Evolutionary conservation across 2,113 vertebrate genomes (phyloP).

Genomic region (Cairina moschata): DNA sequence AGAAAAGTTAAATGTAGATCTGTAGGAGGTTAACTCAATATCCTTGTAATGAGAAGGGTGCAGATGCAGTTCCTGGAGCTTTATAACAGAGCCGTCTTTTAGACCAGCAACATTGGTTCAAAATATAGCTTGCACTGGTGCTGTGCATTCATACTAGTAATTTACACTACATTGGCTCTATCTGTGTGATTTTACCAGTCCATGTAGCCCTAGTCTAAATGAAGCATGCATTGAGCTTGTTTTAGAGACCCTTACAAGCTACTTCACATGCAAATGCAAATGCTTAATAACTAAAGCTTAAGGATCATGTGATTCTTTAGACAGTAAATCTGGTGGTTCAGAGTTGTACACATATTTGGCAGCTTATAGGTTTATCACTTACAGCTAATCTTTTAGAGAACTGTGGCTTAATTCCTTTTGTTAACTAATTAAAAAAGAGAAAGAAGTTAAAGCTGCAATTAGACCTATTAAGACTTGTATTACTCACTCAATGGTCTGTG

Average conservation of each 20-base stretch:
- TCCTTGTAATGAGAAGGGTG: not conserved
- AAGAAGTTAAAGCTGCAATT: slow-evolving; percentile 34
- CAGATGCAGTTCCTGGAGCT: not conserved
- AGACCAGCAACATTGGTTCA: not conserved
- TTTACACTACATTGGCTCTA: not conserved
- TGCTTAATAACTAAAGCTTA: slow-evolving; percentile 28
- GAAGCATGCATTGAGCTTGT: not conserved
- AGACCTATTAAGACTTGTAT: slow-evolving; percentile 28
- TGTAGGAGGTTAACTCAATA: not conserved
- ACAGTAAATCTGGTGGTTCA: slow-evolving; percentile 12
- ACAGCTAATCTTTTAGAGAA: slow-evolving; percentile 38
- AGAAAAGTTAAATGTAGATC: not conserved
- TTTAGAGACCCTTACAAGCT: not conserved
- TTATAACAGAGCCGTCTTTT: not conserved
- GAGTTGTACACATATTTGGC: slow-evolving; percentile 51
- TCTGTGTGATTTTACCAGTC: not conserved
- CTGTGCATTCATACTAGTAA: not conserved
- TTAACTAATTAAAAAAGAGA: slow-evolving; percentile 46
- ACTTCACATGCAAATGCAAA: slow-evolving; percentile 31
- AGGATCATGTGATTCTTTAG: slow-evolving; percentile 52
- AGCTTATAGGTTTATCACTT: slow-evolving; percentile 67
- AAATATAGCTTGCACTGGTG: not conserved
- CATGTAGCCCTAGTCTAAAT: not conserved
- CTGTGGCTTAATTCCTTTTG: slow-evolving; percentile 56
- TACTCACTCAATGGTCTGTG: slow-evolving; percentile 13